Evolutionary conservation across 2,888 invertebrate genomes (phyloP).

Genomic region (Cataglyphis livida): DNA sequence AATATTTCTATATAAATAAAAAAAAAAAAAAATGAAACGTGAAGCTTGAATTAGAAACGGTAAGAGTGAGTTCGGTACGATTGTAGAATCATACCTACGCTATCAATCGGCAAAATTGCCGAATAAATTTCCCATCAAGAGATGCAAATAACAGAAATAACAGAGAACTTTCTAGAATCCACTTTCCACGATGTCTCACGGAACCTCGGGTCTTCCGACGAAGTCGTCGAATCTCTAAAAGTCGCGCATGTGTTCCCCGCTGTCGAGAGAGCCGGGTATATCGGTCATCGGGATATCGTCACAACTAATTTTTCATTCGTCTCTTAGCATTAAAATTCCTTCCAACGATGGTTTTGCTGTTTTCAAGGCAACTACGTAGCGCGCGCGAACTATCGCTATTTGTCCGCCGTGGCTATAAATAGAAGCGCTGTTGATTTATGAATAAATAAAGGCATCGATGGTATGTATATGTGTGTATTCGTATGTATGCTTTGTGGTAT

Average conservation of each 20-base stretch:
- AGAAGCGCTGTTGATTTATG: slow-evolving; percentile 83
- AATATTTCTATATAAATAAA: not conserved
- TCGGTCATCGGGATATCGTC: slow-evolving; percentile 21
- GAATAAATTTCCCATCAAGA: slow-evolving; percentile 21
- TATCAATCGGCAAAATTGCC: slow-evolving; percentile 6
- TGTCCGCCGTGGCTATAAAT: slow-evolving; percentile 83
- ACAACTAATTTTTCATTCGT: slow-evolving; percentile 41
- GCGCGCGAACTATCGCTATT: slow-evolving; percentile 82
- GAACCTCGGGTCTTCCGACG: not conserved
- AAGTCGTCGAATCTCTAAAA: slow-evolving; percentile 15
- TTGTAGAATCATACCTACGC: slow-evolving; percentile 1
- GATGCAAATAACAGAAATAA: slow-evolving; percentile 41
- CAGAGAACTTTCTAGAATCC: slow-evolving; percentile 43
- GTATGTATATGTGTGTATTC: slow-evolving; percentile 23
- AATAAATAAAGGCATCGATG: slow-evolving; percentile 83
- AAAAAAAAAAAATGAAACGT: too few relatives aligned
- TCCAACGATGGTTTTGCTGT: slow-evolving; percentile 77
- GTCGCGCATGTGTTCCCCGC: not conserved
- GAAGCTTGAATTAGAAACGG: not conserved
- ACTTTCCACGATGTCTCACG: slow-evolving; percentile 36
- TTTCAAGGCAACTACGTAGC: slow-evolving; percentile 78
- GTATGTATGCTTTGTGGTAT: not conserved
- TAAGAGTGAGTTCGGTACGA: not conserved
- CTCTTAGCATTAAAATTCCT: slow-evolving; percentile 69
- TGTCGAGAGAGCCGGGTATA: not conserved